Evolutionary conservation across 37 sponge, comb jelly and placozoan species (phyloP).

Genomic region (Oopsacas minuta): DNA sequence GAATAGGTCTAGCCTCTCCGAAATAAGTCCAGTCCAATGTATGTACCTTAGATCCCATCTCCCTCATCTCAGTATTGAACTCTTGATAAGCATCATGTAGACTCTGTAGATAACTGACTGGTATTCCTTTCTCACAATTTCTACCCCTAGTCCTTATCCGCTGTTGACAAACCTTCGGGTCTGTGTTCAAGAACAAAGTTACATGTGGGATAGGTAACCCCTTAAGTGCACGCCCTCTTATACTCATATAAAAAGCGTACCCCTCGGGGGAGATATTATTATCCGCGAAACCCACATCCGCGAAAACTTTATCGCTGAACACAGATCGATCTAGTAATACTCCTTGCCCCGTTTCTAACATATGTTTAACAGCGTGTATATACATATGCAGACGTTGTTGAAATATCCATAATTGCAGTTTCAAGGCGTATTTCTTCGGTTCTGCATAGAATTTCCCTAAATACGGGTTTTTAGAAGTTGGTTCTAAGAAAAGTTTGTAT

Average conservation of each 20-base stretch:
- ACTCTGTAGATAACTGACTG: slow-evolving; percentile 54
- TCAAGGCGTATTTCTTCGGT: slow-evolving; percentile 69
- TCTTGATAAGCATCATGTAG: slow-evolving; percentile 43
- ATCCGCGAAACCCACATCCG: slow-evolving; percentile 53
- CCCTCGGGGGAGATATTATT: slow-evolving; percentile 58
- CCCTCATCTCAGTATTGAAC: slow-evolving; percentile 25
- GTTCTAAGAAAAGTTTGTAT: slow-evolving; percentile 59
- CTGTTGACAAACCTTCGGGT: slow-evolving; percentile 51
- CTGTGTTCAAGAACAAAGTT: slow-evolving; percentile 44
- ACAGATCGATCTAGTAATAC: slow-evolving; percentile 39
- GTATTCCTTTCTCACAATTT: slow-evolving; percentile 62
- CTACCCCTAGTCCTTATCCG: slow-evolving; percentile 53
- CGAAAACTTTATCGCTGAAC: slow-evolving; percentile 82
- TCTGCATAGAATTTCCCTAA: slow-evolving; percentile 73
- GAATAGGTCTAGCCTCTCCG: not conserved
- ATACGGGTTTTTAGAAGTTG: slow-evolving; percentile 73
- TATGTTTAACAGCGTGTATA: slow-evolving; percentile 56
- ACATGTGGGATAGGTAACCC: slow-evolving; percentile 48
- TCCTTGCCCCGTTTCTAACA: slow-evolving; percentile 36
- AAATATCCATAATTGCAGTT: slow-evolving; percentile 77
- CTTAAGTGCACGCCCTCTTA: slow-evolving; percentile 30
- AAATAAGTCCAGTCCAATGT: not conserved
- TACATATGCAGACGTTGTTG: slow-evolving; percentile 58
- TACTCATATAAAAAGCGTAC: slow-evolving; percentile 37
- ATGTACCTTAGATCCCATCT: not conserved